phyloP scores from a whole-genome alignment of 92 coral and sea anemone species.

The Bergia sp. region DNA sequence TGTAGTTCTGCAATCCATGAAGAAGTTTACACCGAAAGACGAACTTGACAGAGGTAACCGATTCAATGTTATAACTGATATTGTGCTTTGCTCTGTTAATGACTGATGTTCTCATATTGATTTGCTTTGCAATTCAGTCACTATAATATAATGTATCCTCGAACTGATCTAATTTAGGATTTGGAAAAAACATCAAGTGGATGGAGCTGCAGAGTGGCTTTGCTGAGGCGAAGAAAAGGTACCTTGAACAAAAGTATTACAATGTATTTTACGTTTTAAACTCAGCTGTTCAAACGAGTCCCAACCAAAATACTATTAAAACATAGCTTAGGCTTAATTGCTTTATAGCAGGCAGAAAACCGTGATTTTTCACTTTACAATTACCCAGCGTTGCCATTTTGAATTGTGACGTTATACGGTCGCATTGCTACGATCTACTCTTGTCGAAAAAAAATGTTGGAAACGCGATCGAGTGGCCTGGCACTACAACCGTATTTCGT shows the following conservation, averaged over 20 bases:
- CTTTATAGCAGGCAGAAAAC: too few species aligned
- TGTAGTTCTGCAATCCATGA: constrained; percentile 85
- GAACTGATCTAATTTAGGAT: constrained; percentile 54
- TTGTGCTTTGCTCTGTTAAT: neutral
- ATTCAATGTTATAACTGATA: neutral
- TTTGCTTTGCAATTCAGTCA: neutral
- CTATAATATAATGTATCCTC: neutral
- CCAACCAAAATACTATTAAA: neutral
- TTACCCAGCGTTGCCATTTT: too few species aligned
- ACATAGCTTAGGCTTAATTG: too few species aligned
- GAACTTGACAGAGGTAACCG: constrained; percentile 76
- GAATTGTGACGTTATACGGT: too few species aligned
- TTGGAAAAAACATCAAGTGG: constrained; percentile 86
- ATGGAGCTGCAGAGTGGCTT: constrained; percentile 71
- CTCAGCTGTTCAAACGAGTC: neutral
- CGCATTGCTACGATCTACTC: too few species aligned
- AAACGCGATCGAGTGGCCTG: too few species aligned
- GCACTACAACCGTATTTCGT: too few species aligned
- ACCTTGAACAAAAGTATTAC: neutral
- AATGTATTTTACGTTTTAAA: too few species aligned
- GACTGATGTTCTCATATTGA: neutral
- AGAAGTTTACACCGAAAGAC: constrained; percentile 64
- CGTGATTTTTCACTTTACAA: too few species aligned
- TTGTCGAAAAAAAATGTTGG: too few species aligned
- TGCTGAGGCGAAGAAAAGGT: constrained; percentile 82